Conservation (phyloP, 2,888 invertebrate genomes). For the Apamea monoglypha region DNA sequence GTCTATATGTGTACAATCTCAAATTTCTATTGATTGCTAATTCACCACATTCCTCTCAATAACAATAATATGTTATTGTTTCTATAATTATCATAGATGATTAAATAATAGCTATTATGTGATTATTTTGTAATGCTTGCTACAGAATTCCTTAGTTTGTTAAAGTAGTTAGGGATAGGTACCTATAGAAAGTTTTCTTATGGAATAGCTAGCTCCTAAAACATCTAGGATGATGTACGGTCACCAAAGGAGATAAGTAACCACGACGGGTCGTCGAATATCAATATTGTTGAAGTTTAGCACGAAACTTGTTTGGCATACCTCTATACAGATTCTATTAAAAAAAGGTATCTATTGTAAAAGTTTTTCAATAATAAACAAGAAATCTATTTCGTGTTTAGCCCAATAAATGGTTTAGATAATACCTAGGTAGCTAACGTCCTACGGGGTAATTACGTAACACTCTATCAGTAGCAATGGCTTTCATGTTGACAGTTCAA, state of each 20-base stretch:
- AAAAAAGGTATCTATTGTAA: not conserved
- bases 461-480: too few relatives aligned
- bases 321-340: not conserved
- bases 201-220: not conserved
- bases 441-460: too few relatives aligned
- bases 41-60: conserved; percentile 31
- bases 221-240: not conserved
- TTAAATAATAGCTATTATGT: conserved; percentile 15
- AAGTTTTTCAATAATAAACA: not conserved
- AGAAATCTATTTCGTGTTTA: not conserved
- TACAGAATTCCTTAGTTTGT: conserved; percentile 1
- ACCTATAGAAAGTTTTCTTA: not conserved
- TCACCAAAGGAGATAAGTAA: too few relatives aligned
- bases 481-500: too few relatives aligned
- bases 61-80: conserved; percentile 38
- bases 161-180: not conserved
- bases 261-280: too few relatives aligned
- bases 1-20: conserved; percentile 32
- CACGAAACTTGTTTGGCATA: too few relatives aligned
- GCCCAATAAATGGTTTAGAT: not conserved
- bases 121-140: conserved; percentile 17
- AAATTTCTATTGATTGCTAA: conserved; percentile 50
- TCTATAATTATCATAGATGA: conserved; percentile 9
- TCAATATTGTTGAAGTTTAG: too few relatives aligned
- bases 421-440: not conserved